Conservation (phyloP, 2,888 invertebrate genomes). For the Acanthosepion lycidas region DNA sequence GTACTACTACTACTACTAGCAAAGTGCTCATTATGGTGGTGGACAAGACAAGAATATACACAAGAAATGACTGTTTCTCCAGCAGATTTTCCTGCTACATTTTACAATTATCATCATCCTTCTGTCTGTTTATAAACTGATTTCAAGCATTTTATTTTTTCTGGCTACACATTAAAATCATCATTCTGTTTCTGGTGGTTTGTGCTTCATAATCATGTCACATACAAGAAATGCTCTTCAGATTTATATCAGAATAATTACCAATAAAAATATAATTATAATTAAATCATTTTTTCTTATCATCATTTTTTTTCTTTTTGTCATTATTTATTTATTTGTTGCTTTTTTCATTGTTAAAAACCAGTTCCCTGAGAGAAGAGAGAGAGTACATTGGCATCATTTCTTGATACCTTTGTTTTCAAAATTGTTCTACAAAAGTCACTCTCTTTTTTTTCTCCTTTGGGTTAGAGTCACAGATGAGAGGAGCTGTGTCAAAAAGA, state of each 20-base stretch:
- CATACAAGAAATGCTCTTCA: too few species aligned
- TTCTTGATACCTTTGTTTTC: not conserved
- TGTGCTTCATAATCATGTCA: too few species aligned
- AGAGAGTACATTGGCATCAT: not conserved
- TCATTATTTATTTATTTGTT: not conserved
- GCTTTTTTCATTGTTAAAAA: not conserved
- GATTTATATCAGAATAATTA: too few species aligned
- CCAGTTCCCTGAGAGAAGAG: not conserved
- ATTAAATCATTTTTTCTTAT: too few species aligned
- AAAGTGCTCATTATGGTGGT: not conserved
- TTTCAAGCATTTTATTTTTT: too few species aligned
- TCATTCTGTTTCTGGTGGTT: too few species aligned
- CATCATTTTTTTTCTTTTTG: too few species aligned
- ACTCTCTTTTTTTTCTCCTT: not conserved
- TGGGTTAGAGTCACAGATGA: not conserved
- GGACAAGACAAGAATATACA: not conserved
- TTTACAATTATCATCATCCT: too few species aligned
- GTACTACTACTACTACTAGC: not conserved
- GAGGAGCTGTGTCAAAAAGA: not conserved
- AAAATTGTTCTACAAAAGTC: not conserved
- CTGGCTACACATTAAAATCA: too few species aligned
- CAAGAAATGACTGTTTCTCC: not conserved
- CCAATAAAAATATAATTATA: too few species aligned
- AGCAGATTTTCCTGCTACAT: too few species aligned
- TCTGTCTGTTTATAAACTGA: too few species aligned